Conservation (phyloP, 2,797 vertebrate species). For the Urocyon cinereoargenteus region DNA sequence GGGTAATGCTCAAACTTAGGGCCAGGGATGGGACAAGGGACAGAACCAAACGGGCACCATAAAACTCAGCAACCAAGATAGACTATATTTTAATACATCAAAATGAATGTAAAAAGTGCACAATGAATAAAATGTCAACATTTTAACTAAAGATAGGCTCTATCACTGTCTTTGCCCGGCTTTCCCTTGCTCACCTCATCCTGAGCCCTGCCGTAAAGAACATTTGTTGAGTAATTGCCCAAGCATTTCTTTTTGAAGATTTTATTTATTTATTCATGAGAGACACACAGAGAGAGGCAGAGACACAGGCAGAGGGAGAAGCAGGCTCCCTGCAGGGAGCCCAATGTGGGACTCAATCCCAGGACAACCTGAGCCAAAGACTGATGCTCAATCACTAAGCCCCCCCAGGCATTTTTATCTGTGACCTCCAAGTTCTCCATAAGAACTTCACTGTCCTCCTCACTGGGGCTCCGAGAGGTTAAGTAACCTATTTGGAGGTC, state of each 20-base stretch:
- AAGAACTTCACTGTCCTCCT: background rate
- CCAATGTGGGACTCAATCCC: too few relatives aligned
- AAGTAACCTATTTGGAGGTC: background rate
- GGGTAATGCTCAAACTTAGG: background rate
- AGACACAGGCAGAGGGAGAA: too few relatives aligned
- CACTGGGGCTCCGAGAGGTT: background rate
- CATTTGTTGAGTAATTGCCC: background rate
- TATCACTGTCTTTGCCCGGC: too few relatives aligned
- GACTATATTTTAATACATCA: background rate
- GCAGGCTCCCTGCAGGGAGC: too few relatives aligned
- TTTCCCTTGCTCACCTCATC: fast-evolving
- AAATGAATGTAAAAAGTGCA: background rate
- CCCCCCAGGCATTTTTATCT: background rate
- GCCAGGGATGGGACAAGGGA: background rate
- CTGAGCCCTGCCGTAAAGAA: background rate
- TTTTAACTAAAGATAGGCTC: background rate
- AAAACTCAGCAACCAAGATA: background rate
- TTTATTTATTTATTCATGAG: too few relatives aligned
- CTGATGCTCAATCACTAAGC: too few relatives aligned
- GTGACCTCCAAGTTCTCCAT: background rate
- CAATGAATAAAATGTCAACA: background rate
- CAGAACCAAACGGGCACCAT: background rate
- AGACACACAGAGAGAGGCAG: too few relatives aligned
- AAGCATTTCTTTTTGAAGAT: too few relatives aligned
- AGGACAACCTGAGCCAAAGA: too few relatives aligned